These are phyloP conservation scores for Caenorhabditis afra DNA, from an alignment of 2,888 invertebrate species.

Conservation along the genomic window DNA sequence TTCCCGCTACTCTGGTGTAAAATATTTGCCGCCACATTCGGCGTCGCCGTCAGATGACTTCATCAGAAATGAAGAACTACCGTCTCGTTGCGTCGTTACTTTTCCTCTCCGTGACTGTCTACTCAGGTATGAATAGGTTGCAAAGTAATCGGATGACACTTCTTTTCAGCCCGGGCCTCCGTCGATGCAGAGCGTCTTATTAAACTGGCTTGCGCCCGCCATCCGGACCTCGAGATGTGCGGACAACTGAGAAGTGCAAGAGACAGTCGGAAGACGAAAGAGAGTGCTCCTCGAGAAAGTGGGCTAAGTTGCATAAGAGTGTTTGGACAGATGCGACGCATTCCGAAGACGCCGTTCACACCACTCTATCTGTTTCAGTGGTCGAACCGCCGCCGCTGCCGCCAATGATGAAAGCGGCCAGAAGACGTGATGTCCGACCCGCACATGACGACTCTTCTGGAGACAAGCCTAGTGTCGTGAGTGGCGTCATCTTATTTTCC, in stretches of 20 bases:
- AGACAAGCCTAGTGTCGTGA: conserved; percentile 23
- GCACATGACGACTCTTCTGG: conserved; percentile 27
- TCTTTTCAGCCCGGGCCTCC: conserved; percentile 16
- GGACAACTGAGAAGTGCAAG: conserved; percentile 34
- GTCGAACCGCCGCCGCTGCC: conserved; percentile 54
- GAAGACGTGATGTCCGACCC: conserved; percentile 22
- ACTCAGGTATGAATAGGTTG: neutral
- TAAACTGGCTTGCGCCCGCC: conserved; percentile 48
- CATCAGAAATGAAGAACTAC: conserved; percentile 25
- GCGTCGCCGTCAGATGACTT: conserved; percentile 4
- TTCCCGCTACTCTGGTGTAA: conserved; percentile 41
- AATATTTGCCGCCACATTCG: conserved; percentile 10
- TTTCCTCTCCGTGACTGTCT: neutral
- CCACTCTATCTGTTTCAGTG: conserved; percentile 35
- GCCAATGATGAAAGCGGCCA: conserved; percentile 22
- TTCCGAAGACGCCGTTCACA: neutral
- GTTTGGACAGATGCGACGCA: neutral
- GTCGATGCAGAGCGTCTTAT: conserved; percentile 33
- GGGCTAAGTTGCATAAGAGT: conserved; percentile 12
- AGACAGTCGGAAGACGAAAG: conserved; percentile 17
- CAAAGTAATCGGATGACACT: too few relatives aligned
- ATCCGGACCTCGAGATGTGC: conserved; percentile 48
- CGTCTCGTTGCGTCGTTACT: neutral
- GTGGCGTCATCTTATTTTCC: neutral
- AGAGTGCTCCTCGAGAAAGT: conserved; percentile 21